These are phyloP conservation scores for Colletes latitarsis DNA, from an alignment of 1,140 invertebrate species.

Conservation along the genomic window DNA sequence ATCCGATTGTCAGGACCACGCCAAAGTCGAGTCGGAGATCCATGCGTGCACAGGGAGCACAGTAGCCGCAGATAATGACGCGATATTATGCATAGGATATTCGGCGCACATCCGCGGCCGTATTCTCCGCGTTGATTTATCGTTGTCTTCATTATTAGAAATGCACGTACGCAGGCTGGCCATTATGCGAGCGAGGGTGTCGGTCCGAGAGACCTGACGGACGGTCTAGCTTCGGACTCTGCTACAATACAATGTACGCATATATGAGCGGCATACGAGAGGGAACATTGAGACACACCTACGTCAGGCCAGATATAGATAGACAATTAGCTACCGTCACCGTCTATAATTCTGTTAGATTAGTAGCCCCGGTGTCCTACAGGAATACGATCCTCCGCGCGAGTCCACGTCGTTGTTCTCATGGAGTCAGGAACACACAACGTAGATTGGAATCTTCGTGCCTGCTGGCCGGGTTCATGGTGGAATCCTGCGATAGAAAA, in stretches of 20 bases:
- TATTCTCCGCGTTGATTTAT: constrained; percentile 82
- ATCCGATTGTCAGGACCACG: constrained; percentile 47
- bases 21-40: constrained; percentile 57
- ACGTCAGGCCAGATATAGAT: constrained; percentile 77
- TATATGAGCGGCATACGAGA: constrained; percentile 71
- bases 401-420: constrained; percentile 56
- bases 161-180: constrained; percentile 77
- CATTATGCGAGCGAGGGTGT: constrained; percentile 76
- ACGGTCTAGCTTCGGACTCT: constrained; percentile 63
- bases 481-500: constrained; percentile 7
- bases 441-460: constrained; percentile 61
- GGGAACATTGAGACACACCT: constrained; percentile 79
- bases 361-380: constrained; percentile 69
- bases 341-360: constrained; percentile 73
- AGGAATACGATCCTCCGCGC: constrained; percentile 64
- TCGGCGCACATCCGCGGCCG: constrained; percentile 80
- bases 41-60: constrained; percentile 48
- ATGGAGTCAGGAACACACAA: constrained; percentile 47
- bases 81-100: constrained; percentile 82
- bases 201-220: constrained; percentile 60
- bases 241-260: constrained; percentile 75
- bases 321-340: constrained; percentile 80
- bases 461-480: constrained; percentile 30
- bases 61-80: constrained; percentile 76
- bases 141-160: constrained; percentile 82